Evolutionary conservation across 2,888 invertebrate species (phyloP).

Genomic region (Ganaspis brasiliensis): DNA sequence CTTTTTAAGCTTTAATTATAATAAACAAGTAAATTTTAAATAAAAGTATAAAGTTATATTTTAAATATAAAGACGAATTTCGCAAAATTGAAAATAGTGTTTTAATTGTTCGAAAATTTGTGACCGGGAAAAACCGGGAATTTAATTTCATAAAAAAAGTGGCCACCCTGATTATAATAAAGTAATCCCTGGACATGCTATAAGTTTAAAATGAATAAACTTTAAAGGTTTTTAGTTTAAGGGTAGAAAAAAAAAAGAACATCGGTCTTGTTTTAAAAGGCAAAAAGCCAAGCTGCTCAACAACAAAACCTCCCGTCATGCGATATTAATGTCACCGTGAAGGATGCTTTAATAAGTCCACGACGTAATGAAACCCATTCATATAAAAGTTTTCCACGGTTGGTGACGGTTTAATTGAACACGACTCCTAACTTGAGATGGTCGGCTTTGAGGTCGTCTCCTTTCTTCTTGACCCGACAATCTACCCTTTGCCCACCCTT

Average conservation of each 20-base stretch:
- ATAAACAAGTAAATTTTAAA: too few relatives aligned
- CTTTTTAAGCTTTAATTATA: too few relatives aligned
- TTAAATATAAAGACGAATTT: too few relatives aligned
- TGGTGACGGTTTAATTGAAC: constrained; percentile 77
- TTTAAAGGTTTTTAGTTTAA: neutral
- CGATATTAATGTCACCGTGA: constrained; percentile 72
- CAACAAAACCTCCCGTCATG: constrained; percentile 71
- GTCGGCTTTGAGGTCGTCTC: neutral
- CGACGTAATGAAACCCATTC: constrained; percentile 78
- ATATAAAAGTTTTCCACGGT: constrained; percentile 76
- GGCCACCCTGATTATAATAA: neutral
- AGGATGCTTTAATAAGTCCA: constrained; percentile 77
- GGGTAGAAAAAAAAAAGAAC: constrained; percentile 17
- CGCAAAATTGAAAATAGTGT: too few relatives aligned
- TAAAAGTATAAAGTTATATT: too few relatives aligned
- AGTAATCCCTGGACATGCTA: neutral
- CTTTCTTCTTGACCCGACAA: constrained; percentile 20
- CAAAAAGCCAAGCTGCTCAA: constrained; percentile 55
- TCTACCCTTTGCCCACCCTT: neutral
- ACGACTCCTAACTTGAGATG: constrained; percentile 48
- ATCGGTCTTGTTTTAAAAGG: constrained; percentile 8
- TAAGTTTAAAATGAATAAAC: neutral
- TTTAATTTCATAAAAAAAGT: too few relatives aligned
- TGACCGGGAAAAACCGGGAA: too few relatives aligned
- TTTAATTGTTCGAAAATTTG: too few relatives aligned